Evolutionary conservation across 2,797 vertebrate genomes (phyloP), one percentile per base, ranked within the genome.

Genomic region (Cirrhinus molitorella): DNA sequence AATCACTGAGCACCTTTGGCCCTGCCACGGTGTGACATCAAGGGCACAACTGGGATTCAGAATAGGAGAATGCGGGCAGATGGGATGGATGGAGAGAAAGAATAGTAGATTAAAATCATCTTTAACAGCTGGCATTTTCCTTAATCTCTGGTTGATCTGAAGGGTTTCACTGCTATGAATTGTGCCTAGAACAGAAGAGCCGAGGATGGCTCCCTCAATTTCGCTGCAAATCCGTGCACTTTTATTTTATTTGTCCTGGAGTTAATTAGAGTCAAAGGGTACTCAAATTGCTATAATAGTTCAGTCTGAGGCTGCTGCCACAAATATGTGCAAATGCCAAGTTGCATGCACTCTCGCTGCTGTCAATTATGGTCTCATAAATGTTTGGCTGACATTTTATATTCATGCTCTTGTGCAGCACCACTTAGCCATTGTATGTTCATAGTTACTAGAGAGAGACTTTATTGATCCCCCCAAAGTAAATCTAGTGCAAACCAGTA

Each of bases 1-100:
- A 87, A 87, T 87, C 81, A 82, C 70, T 73, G 78, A 75, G 49
- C 63, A 85, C 74, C 83, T 83, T 85, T 85, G 73, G 73, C 82
- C 71, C 79, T 71, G 47, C 40, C 34, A 28, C 51, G 61, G 80
- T 80, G 61, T 76, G 77, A 83, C 49, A 75, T 71, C 78, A 49
- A 21, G 31, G 53, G 55, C 74, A 25, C 65, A 76, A 45, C 53
- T 28, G 47, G 78, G 53, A 71, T 34, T 76, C 71, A 71, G 45
- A 59, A 47, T 16, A 19, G 17, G 31, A 49, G 66, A n/a, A 13
- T 51, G 37, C 74, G 75, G 66, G 85, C 51, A 31, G 40, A 66
- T 74, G 10, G 25, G 28, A 45, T 59, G 37, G 19, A n/a, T 37
- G 4, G 68, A 67, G 40, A 51, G 71, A 75, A 57, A 47, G 17